These are phyloP conservation scores for Rugalucina vietnamica DNA, from an alignment of 2,888 invertebrate species.

Conservation along the genomic window DNA sequence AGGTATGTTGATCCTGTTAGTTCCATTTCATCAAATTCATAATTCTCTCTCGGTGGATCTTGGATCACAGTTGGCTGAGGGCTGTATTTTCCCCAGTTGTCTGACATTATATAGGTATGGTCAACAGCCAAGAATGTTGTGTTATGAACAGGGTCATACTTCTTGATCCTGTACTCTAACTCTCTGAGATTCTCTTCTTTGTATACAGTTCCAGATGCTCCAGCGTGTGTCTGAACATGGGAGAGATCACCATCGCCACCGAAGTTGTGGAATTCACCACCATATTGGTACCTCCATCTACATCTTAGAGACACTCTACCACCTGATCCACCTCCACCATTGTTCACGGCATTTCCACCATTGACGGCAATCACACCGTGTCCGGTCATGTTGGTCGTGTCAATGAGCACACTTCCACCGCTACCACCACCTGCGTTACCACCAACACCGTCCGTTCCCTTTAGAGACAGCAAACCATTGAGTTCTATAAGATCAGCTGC, in stretches of 20 bases:
- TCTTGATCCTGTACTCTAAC: slow-evolving; percentile 72
- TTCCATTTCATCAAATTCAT: slow-evolving; percentile 75
- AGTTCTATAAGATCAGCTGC: slow-evolving; percentile 70
- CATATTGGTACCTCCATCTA: slow-evolving; percentile 71
- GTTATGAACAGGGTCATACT: slow-evolving; percentile 72
- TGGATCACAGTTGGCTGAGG: slow-evolving; percentile 71
- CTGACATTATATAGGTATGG: slow-evolving; percentile 70
- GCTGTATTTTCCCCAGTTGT: slow-evolving; percentile 65
- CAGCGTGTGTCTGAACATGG: slow-evolving; percentile 59
- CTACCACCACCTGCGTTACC: slow-evolving; percentile 73
- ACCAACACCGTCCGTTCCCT: slow-evolving; percentile 66
- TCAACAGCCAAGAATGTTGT: slow-evolving; percentile 74
- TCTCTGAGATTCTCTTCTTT: slow-evolving; percentile 72
- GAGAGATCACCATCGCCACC: slow-evolving; percentile 67
- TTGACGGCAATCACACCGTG: slow-evolving; percentile 73
- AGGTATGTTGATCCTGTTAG: slow-evolving; percentile 69
- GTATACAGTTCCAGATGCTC: slow-evolving; percentile 77
- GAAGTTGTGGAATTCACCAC: slow-evolving; percentile 72
- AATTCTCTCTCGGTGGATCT: slow-evolving; percentile 61
- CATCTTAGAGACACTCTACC: slow-evolving; percentile 74
- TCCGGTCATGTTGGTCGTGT: slow-evolving; percentile 74
- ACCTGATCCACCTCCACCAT: slow-evolving; percentile 74
- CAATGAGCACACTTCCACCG: slow-evolving; percentile 72
- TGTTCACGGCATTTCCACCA: slow-evolving; percentile 69
- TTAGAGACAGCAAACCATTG: slow-evolving; percentile 70